Conservation (phyloP, 1,140 invertebrate species). For the Stenopsyche tienmushanensis region DNA sequence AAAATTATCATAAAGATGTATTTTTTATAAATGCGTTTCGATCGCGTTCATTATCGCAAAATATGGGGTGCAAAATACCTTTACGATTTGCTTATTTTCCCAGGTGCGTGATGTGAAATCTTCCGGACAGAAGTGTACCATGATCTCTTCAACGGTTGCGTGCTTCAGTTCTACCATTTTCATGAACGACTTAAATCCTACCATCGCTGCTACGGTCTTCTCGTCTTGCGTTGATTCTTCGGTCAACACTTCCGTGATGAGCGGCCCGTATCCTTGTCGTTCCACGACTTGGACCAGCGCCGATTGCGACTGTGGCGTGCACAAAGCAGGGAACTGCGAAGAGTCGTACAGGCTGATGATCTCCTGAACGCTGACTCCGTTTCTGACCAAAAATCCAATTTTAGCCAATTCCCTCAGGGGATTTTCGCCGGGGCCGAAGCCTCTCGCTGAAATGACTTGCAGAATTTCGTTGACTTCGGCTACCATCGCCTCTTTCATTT, state of each 20-base stretch:
- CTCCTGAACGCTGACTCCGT: constrained; percentile 73
- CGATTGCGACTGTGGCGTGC: constrained; percentile 75
- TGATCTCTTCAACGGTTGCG: constrained; percentile 78
- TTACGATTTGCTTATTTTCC: constrained; percentile 67
- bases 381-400: constrained; percentile 72
- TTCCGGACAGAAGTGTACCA: constrained; percentile 75
- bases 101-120: constrained; percentile 77
- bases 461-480: constrained; percentile 74
- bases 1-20: not conserved
- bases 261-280: constrained; percentile 72
- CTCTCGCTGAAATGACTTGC: constrained; percentile 69
- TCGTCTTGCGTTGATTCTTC: constrained; percentile 75
- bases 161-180: constrained; percentile 79
- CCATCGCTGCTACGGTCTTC: constrained; percentile 69
- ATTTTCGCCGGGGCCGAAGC: constrained; percentile 76
- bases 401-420: constrained; percentile 78
- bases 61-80: constrained; percentile 55
- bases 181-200: constrained; percentile 80
- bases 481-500: constrained; percentile 59
- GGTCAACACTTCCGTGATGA: constrained; percentile 77
- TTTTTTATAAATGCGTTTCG: not conserved
- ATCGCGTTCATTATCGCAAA: not conserved
- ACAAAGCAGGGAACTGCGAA: constrained; percentile 73
- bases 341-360: constrained; percentile 76
- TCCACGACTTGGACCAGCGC: constrained; percentile 80